Evolutionary conservation across 2,888 invertebrate genomes (phyloP).

Genomic region (Omphaloscelis lunosa): DNA sequence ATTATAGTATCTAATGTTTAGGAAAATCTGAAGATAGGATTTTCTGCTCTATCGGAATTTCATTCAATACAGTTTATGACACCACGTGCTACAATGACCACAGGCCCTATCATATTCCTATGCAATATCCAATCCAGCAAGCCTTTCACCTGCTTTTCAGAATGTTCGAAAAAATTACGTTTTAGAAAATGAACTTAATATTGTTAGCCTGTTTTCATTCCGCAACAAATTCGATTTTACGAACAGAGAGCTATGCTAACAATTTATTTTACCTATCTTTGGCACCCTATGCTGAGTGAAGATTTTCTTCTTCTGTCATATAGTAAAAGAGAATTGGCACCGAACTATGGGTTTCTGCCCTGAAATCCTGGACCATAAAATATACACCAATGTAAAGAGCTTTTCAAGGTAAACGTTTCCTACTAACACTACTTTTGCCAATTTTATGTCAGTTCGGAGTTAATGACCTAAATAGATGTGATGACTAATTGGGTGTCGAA

Average conservation of each 20-base stretch:
- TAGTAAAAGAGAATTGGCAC: too few relatives aligned
- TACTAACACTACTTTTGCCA: too few relatives aligned
- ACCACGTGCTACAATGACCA: neutral
- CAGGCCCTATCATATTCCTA: too few relatives aligned
- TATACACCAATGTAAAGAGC: too few relatives aligned
- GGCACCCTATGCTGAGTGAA: neutral
- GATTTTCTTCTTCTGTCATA: neutral
- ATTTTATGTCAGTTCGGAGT: too few relatives aligned
- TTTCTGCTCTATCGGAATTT: neutral
- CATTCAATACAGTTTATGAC: neutral
- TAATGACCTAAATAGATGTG: too few relatives aligned
- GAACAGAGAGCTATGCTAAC: neutral
- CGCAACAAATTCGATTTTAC: neutral
- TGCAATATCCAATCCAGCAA: too few relatives aligned
- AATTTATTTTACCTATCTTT: neutral
- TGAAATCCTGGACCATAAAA: too few relatives aligned
- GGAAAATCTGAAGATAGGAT: neutral
- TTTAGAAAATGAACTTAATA: neutral
- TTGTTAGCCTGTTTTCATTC: neutral
- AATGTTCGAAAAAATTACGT: neutral
- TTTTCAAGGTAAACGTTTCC: too few relatives aligned
- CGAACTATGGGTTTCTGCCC: too few relatives aligned
- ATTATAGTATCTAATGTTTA: neutral
- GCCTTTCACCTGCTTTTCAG: too few relatives aligned
- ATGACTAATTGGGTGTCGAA: too few relatives aligned